A percentile compares a stretch with the other conserved stretches of the same genome.
phyloP scores from a whole-genome alignment of 1,140 invertebrate species.

The Paracyclopina nana region DNA sequence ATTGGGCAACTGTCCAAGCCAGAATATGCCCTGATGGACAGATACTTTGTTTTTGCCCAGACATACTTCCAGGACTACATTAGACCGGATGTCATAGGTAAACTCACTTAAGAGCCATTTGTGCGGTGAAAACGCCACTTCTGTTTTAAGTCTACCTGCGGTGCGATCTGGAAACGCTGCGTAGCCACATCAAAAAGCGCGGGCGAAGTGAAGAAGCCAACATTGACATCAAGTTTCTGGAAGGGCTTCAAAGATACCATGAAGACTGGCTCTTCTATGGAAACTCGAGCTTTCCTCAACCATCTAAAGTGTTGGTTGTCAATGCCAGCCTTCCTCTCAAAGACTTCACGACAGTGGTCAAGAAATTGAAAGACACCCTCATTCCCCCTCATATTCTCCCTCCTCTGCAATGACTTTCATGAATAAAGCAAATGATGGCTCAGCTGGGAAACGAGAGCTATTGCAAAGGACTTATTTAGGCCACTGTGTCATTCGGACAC shows the following conservation, averaged over 20 bases:
- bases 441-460: too few relatives aligned
- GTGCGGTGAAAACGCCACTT: too few relatives aligned
- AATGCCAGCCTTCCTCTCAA: too few relatives aligned
- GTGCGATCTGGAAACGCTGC: not conserved
- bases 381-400: too few relatives aligned
- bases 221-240: conserved; percentile 1
- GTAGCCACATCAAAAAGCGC: conserved; percentile 2
- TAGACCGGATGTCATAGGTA: conserved; percentile 10
- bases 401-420: too few relatives aligned
- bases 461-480: too few relatives aligned
- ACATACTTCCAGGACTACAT: conserved; percentile 1
- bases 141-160: conserved; percentile 6
- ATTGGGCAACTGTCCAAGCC: not conserved
- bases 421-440: too few relatives aligned
- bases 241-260: not conserved
- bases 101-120: too few relatives aligned
- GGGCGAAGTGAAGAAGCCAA: conserved; percentile 9
- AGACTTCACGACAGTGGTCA: too few relatives aligned
- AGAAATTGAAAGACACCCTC: too few relatives aligned
- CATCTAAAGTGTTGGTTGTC: not conserved
- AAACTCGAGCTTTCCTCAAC: conserved; percentile 1
- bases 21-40: conserved; percentile 4
- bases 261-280: conserved; percentile 9
- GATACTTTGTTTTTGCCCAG: too few relatives aligned
- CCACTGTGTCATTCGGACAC: too few relatives aligned